Evolutionary conservation across 2,113 vertebrate species (phyloP).

Genomic region (Orthonyx spaldingii): DNA sequence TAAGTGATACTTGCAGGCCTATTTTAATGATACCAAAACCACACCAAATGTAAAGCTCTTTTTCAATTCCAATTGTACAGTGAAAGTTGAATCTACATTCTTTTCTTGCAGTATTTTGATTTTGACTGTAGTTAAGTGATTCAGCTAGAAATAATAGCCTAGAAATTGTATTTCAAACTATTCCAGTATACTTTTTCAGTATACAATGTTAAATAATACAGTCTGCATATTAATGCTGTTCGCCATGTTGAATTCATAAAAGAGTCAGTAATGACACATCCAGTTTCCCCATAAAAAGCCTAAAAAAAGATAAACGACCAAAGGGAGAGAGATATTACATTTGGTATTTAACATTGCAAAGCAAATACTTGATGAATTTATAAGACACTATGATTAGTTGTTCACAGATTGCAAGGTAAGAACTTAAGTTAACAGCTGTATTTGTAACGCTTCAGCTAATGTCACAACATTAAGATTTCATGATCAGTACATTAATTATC

Average conservation of each 20-base stretch:
- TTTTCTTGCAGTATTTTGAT: not conserved
- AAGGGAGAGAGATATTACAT: not conserved
- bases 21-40: not conserved
- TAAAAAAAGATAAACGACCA: not conserved
- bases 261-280: not conserved
- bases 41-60: not conserved
- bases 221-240: not conserved
- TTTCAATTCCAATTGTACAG: not conserved
- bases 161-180: not conserved
- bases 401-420: not conserved
- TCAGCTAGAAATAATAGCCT: not conserved
- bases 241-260: not conserved
- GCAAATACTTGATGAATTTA: not conserved
- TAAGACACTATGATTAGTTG: not conserved
- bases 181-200: not conserved
- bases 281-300: not conserved
- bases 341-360: not conserved
- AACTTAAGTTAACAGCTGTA: not conserved
- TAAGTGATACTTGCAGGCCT: not conserved
- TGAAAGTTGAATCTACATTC: not conserved
- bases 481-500: not conserved
- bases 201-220: not conserved
- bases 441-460: constrained; percentile 1
- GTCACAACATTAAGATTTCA: constrained; percentile 5
- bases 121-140: not conserved